Evolutionary conservation across 2,888 invertebrate species (phyloP).

Genomic region (Hyalella azteca): DNA sequence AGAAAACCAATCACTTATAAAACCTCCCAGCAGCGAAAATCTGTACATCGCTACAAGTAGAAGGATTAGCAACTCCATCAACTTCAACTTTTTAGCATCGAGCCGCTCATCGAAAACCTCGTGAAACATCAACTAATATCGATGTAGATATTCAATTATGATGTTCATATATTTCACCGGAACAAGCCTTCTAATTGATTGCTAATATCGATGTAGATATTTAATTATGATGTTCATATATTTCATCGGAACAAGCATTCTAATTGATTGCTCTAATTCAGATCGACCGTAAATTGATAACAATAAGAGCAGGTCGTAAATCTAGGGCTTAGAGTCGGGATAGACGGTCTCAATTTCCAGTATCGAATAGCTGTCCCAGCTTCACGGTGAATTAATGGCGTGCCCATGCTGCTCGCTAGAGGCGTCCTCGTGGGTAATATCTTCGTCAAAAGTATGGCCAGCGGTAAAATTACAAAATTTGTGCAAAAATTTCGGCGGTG

Average conservation of each 20-base stretch:
- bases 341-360: conserved; percentile 31
- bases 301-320: conserved; percentile 28
- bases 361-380: conserved; percentile 25
- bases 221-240: background rate
- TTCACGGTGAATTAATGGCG: conserved; percentile 28
- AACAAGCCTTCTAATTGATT: background rate
- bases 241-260: background rate
- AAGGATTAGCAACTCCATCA: too few species aligned
- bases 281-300: conserved; percentile 11
- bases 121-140: too few species aligned
- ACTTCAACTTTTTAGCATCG: too few species aligned
- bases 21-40: too few species aligned
- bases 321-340: background rate
- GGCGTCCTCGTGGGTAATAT: background rate
- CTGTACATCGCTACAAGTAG: too few species aligned
- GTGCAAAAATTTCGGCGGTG: too few species aligned
- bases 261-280: conserved; percentile 30
- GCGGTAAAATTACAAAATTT: too few species aligned
- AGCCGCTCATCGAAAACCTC: too few species aligned
- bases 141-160: too few species aligned
- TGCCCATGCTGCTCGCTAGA: conserved; percentile 20
- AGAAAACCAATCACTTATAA: too few species aligned
- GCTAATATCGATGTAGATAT: too few species aligned
- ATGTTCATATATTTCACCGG: background rate
- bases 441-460: too few species aligned